Evolutionary conservation across 2,113 vertebrate species (phyloP).

Genomic region (Lophochroa leadbeateri): DNA sequence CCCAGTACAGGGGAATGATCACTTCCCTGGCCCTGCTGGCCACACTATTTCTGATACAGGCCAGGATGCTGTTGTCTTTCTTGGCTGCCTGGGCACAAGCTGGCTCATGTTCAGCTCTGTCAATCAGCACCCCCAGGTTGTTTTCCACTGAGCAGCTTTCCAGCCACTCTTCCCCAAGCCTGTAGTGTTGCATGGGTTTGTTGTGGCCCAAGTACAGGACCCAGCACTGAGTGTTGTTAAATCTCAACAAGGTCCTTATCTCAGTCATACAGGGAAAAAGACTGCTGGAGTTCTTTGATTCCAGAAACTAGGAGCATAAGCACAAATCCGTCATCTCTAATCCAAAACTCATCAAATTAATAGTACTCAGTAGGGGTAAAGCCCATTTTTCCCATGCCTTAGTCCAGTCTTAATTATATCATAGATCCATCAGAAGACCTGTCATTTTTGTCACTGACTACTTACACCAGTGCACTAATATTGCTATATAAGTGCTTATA

Average conservation of each 20-base stretch:
- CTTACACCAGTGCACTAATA: not conserved
- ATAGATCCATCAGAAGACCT: not conserved
- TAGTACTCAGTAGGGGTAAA: not conserved
- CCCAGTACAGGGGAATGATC: accelerated
- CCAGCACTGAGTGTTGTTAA: not conserved
- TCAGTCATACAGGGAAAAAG: not conserved
- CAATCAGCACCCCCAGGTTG: accelerated
- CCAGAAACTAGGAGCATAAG: not conserved
- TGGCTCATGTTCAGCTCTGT: not conserved
- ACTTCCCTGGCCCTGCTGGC: not conserved
- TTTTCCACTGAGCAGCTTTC: not conserved
- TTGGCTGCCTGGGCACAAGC: not conserved
- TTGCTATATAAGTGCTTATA: not conserved
- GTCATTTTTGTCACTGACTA: not conserved
- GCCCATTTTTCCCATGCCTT: not conserved
- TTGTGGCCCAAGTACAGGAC: not conserved
- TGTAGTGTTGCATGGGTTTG: accelerated
- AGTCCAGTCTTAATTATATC: not conserved
- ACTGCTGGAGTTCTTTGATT: not conserved
- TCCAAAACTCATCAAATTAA: not conserved
- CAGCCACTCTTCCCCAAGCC: not conserved
- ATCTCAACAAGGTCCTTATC: not conserved
- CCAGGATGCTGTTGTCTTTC: not conserved
- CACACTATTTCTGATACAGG: not conserved
- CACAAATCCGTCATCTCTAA: not conserved